These are phyloP conservation scores for Pyrochroa serraticornis DNA, from an alignment of 2,888 invertebrate genomes.

Conservation along the genomic window DNA sequence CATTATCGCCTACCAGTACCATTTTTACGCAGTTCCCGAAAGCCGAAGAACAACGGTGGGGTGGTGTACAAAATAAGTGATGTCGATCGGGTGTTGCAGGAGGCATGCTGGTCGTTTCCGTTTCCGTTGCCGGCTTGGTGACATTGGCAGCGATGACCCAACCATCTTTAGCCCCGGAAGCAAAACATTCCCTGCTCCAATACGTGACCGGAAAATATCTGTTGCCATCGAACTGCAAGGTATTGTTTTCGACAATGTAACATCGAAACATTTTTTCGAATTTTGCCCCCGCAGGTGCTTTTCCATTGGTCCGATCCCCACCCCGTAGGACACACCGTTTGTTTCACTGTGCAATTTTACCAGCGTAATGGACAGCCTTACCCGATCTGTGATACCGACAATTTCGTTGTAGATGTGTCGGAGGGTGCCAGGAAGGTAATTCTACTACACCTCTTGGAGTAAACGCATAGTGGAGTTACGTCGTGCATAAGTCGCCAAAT, in stretches of 20 bases:
- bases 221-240: constrained; percentile 82
- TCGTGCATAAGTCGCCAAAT: too few species aligned
- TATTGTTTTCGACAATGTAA: constrained; percentile 24
- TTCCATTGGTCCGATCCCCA: constrained; percentile 94
- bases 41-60: too few species aligned
- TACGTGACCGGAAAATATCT: constrained; percentile 92
- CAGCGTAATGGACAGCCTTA: constrained; percentile 94
- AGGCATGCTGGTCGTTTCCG: constrained; percentile 89
- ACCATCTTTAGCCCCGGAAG: constrained; percentile 87
- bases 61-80: background rate
- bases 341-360: constrained; percentile 88
- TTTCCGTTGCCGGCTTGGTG: constrained; percentile 86
- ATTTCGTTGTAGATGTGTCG: constrained; percentile 84
- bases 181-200: constrained; percentile 85
- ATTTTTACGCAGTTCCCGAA: too few species aligned
- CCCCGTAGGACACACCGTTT: constrained; percentile 88
- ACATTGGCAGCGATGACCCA: constrained; percentile 91
- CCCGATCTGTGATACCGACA: constrained; percentile 92
- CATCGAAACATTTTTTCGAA: constrained; percentile 46
- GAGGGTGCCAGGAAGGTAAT: constrained; percentile 79
- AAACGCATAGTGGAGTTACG: too few species aligned
- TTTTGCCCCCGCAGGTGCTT: constrained; percentile 61
- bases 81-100: constrained; percentile 59
- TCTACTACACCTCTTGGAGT: too few species aligned
- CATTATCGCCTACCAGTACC: too few species aligned